These are phyloP conservation scores for Palloptera scutellata DNA, from an alignment of 2,888 invertebrate species.

Conservation along the genomic window DNA sequence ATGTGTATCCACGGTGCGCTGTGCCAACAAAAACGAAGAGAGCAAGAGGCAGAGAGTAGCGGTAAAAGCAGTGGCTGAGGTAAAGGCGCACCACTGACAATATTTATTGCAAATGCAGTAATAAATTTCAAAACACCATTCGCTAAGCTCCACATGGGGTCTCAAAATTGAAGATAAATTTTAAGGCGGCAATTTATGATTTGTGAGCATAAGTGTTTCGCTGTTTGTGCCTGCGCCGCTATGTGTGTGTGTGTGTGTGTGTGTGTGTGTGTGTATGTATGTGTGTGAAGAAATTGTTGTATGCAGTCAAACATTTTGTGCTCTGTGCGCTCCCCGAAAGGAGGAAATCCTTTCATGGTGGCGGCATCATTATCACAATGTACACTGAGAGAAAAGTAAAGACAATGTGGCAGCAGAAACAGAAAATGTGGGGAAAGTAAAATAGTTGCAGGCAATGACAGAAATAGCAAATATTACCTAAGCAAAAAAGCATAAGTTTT, in stretches of 20 bases:
- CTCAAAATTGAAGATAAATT: slow-evolving; percentile 63
- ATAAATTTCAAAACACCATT: slow-evolving; percentile 55
- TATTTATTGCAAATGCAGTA: slow-evolving; percentile 61
- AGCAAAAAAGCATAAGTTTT: background rate
- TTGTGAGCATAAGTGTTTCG: slow-evolving; percentile 52
- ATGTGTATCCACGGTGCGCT: no score
- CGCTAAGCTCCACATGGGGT: slow-evolving; percentile 48
- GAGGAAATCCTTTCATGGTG: slow-evolving; percentile 44
- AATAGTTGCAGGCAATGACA: background rate
- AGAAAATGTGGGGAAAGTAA: background rate
- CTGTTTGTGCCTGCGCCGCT: background rate
- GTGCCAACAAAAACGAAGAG: no score
- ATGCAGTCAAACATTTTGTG: background rate
- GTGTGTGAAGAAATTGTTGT: background rate
- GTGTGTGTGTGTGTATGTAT: slow-evolving; percentile 13
- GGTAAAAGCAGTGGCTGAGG: slow-evolving; percentile 23
- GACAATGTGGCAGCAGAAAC: slow-evolving; percentile 24
- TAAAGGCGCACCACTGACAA: slow-evolving; percentile 46
- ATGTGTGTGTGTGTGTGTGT: background rate
- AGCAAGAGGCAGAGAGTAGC: background rate
- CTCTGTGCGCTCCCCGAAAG: slow-evolving; percentile 14
- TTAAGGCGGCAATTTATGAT: slow-evolving; percentile 65
- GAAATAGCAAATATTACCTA: slow-evolving; percentile 2
- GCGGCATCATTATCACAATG: slow-evolving; percentile 41
- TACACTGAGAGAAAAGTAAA: slow-evolving; percentile 26